Evolutionary conservation across 2,113 vertebrate genomes (phyloP).

Genomic region (Tamias sibiricus): DNA sequence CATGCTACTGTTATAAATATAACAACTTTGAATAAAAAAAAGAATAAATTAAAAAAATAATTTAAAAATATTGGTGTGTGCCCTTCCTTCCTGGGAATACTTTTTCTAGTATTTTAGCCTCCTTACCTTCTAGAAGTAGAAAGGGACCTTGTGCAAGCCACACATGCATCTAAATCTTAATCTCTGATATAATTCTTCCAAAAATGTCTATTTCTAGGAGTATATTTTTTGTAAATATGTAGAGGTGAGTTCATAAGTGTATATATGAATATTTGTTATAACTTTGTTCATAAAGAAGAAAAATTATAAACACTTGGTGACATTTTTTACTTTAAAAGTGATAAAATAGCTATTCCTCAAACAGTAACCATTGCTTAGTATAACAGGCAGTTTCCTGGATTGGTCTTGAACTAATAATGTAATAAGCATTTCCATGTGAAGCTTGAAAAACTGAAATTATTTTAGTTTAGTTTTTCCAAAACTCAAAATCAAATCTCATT

Average conservation of each 20-base stretch:
- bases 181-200: not conserved
- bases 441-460: not conserved
- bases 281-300: not conserved
- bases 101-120: not conserved
- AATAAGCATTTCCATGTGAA: slow-evolving; percentile 6
- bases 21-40: no score
- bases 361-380: not conserved
- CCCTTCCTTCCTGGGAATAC: not conserved
- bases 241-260: not conserved
- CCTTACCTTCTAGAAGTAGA: not conserved
- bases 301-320: not conserved
- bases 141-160: not conserved
- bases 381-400: not conserved
- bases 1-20: no score
- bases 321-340: not conserved
- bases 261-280: not conserved
- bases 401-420: not conserved
- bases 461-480: not conserved
- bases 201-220: not conserved
- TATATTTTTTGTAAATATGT: not conserved
- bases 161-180: not conserved
- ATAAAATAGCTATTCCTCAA: not conserved
- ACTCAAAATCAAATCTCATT: slow-evolving; percentile 19
- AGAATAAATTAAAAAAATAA: no score
- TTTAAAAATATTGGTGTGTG: no score